Conservation (phyloP, 2,888 invertebrate species). For the Peribatodes rhomboidaria region DNA sequence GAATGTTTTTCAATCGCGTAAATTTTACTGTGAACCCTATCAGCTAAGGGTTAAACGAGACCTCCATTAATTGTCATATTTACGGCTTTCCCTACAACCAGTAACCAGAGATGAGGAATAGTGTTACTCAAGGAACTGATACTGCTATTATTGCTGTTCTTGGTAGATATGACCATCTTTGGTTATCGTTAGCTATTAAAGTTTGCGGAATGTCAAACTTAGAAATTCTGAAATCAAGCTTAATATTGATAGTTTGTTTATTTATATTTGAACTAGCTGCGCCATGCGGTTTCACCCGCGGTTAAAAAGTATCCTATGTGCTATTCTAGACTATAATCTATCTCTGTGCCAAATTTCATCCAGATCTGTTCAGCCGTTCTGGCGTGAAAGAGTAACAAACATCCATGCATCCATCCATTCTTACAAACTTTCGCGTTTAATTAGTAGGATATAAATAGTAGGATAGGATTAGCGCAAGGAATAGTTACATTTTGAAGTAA, state of each 20-base stretch:
- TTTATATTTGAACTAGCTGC: slow-evolving; percentile 26
- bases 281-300: no score
- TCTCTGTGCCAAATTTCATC: no score
- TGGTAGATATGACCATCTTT: slow-evolving; percentile 36
- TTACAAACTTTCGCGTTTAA: no score
- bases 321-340: no score
- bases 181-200: slow-evolving; percentile 18
- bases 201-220: slow-evolving; percentile 7
- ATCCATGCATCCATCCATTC: no score
- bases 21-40: slow-evolving; percentile 31
- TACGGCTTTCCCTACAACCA: slow-evolving; percentile 61
- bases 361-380: no score
- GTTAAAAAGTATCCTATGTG: no score
- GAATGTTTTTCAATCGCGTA: no score
- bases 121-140: slow-evolving; percentile 60
- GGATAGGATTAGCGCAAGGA: no score
- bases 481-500: no score
- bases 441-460: no score
- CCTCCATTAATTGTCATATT: slow-evolving; percentile 71
- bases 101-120: slow-evolving; percentile 70
- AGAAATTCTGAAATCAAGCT: slow-evolving; percentile 10
- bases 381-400: no score
- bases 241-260: slow-evolving; percentile 12
- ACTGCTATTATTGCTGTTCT: slow-evolving; percentile 46
- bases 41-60: slow-evolving; percentile 41